Base-by-base conservation (phyloP, 1,140 invertebrate genomes). In the Schmidtea mediterranea region DNA sequence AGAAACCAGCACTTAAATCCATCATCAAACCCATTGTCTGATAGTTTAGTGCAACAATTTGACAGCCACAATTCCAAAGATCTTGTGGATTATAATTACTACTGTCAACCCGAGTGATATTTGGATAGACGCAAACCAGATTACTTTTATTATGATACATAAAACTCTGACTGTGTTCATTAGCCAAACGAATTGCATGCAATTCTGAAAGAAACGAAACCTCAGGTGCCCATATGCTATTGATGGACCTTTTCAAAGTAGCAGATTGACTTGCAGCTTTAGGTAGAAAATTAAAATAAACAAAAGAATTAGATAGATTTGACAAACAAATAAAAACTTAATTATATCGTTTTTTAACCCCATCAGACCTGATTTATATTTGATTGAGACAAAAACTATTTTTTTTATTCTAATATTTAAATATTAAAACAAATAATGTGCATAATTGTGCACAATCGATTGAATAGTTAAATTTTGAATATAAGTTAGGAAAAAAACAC, bases 31-130 rank as follows among this genome's bases (percentile, higher is more conserved):
- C 70, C 19, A 62, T 58, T 2, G 71, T 74, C 57, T 75, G 73
- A 53, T 71, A 72, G 56, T 74, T 74, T 12, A 74, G 52, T 10
- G 72, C 68, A 52, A 70, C 70, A 57, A 73, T 63, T 51, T 73
- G 71, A 54, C 70, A 71, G 18, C 72, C 72, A 55, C 65, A 67
- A 55, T 69, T 71, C 72, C 72, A 73, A 49, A 71, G 64, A 53
- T 72, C 69, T 51, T 71, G 67, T 24, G 72, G 72, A 57, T 73
- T 72, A 56, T 65, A 71, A 56, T 73, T 73, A 52, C 67, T 71
- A 2, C 70, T 72, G 56, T 73, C 71, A 22, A 71, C 63, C 43
- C 71, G 59, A 56, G 65, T 68, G 18, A 62, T 60, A 54, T 70
- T 72, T 1, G 72, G 72, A 51, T 65, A 70, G 13, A 73, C 64